Base-by-base conservation (phyloP, 2,797 vertebrate genomes). In the Rousettus madagascariensis region DNA sequence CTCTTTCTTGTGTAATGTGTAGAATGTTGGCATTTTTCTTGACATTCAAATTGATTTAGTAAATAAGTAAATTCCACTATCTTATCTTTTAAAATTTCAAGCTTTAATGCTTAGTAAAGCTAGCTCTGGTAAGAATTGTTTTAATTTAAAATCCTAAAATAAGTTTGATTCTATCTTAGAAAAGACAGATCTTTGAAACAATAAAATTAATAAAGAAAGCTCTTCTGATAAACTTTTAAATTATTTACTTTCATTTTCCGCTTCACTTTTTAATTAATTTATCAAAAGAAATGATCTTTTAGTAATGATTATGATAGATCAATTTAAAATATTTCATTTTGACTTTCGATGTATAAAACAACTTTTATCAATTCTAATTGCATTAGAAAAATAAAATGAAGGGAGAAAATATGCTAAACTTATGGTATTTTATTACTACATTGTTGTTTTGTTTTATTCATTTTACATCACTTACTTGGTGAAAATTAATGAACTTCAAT, bases 271-370 rank as follows among this genome's bases (percentile, higher is more conserved):
- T 20, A 82, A 91, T 77, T 22, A 49, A 38, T 84, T 36, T 43
- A 7, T 55, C 8, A 43, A 59, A 93, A 68, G 0, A 84, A 86
- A 49, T 69, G 3, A 69, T 86, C 22, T 6, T 41, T 59, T 24
- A 51, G 16, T 51, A 77, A 79, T 41, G 46, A 68, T 68, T 93
- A 22, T 65, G 13, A 51, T 16, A 80, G 22, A 57, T 63, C 22
- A 69, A 77, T 78, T 82, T 75, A 65, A 88, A 90, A 46, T 63
- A 36, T 57, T 91, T 92, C 10, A 66, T 46, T 74, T 94, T 80
- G 30, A 77, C 3, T 65, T 77, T n/a, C 63, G 28, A 90, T 80
- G 84, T 89, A 10, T 36, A 22, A 38, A 41, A 22, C 0, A 61
- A 57, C 3, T 65, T 86, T 87, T 16, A 57, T 82, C 19, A 33